These are phyloP conservation scores for Donacobius atricapilla DNA, from an alignment of 2,113 vertebrate species.

Conservation along the genomic window DNA sequence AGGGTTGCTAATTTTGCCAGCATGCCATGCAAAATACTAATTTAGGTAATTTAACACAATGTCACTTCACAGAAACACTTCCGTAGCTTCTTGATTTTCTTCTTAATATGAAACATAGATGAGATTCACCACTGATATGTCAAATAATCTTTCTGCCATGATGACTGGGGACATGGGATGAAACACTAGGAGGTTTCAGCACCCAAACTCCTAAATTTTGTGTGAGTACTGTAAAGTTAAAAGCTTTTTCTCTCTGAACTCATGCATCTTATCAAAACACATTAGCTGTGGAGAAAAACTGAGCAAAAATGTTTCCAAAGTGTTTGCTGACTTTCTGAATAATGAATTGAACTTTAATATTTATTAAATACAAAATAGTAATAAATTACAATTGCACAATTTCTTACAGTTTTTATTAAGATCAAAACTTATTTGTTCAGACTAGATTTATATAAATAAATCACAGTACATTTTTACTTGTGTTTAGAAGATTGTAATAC, in stretches of 20 bases:
- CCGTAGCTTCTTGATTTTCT: background rate
- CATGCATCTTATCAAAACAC: background rate
- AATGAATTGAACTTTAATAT: constrained; percentile 28
- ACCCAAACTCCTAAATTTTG: background rate
- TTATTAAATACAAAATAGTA: constrained; percentile 60
- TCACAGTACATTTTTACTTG: constrained; percentile 79
- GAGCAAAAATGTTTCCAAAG: background rate
- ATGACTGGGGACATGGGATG: background rate
- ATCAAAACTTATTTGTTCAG: constrained; percentile 72
- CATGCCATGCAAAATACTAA: background rate
- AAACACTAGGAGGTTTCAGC: background rate
- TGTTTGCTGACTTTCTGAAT: background rate
- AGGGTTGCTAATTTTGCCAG: background rate
- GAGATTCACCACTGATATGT: background rate
- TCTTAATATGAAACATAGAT: background rate
- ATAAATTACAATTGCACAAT: constrained; percentile 59
- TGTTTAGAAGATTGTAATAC: constrained; percentile 77
- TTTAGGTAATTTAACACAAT: background rate
- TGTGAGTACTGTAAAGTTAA: background rate
- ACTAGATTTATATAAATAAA: constrained; percentile 81
- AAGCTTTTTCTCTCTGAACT: background rate
- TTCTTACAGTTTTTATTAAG: constrained; percentile 72
- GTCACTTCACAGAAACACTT: background rate
- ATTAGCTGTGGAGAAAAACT: background rate
- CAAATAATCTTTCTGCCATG: background rate